Conservation (phyloP, 1,140 invertebrate species). For the Tetramorium simillimum region DNA sequence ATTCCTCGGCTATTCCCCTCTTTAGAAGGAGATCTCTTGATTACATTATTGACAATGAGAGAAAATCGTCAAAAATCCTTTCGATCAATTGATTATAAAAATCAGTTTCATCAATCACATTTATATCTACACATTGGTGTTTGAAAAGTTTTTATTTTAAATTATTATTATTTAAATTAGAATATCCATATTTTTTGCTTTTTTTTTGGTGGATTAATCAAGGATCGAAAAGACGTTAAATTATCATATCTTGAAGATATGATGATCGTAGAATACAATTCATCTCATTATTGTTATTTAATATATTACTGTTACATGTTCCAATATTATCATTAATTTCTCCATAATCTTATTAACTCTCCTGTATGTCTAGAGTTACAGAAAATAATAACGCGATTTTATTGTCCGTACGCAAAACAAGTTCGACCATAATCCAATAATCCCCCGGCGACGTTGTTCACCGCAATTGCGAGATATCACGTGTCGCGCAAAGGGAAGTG, state of each 20-base stretch:
- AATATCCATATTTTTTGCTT: neutral
- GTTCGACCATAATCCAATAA: conserved; percentile 32
- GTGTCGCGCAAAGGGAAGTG: conserved; percentile 21
- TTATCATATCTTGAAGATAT: neutral
- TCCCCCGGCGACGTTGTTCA: conserved; percentile 33
- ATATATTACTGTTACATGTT: neutral
- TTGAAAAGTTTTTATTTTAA: neutral
- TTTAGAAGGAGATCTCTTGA: neutral
- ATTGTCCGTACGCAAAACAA: conserved; percentile 3
- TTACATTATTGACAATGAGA: too few relatives aligned
- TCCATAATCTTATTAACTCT: conserved; percentile 11
- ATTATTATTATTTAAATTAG: conserved; percentile 16
- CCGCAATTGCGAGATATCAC: conserved; percentile 51
- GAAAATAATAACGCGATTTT: conserved; percentile 43
- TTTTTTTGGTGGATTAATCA: neutral
- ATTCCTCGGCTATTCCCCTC: too few relatives aligned
- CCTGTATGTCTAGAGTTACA: conserved; percentile 8
- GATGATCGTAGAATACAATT: neutral
- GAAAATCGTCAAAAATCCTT: neutral
- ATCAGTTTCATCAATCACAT: neutral
- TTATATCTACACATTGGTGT: neutral
- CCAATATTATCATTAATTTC: neutral
- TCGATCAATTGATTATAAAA: neutral
- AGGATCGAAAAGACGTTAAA: neutral
- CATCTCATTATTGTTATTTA: neutral